These are phyloP conservation scores for Drosophila acutilabella DNA, from an alignment of 2,888 invertebrate genomes.

Conservation along the genomic window DNA sequence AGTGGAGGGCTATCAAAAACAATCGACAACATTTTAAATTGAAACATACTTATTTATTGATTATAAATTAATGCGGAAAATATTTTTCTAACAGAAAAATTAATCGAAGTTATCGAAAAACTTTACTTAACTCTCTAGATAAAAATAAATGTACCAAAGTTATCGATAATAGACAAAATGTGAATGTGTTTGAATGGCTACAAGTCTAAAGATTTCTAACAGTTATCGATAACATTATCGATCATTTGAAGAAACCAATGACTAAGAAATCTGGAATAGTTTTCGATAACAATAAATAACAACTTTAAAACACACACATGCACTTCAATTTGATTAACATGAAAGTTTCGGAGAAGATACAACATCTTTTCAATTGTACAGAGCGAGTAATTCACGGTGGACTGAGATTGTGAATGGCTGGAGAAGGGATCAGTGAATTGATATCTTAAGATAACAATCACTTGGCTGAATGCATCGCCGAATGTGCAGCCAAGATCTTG, in stretches of 20 bases:
- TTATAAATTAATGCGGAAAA: too few relatives aligned
- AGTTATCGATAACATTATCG: not conserved
- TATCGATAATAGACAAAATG: slow-evolving; percentile 3
- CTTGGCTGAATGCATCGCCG: slow-evolving; percentile 49
- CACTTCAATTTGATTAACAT: not conserved
- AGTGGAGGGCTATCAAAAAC: too few relatives aligned
- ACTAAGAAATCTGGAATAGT: not conserved
- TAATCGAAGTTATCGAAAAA: not conserved
- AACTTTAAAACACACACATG: too few relatives aligned
- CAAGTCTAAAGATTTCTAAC: too few relatives aligned
- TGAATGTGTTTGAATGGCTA: too few relatives aligned
- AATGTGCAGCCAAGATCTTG: slow-evolving; percentile 27
- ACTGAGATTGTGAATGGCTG: slow-evolving; percentile 1
- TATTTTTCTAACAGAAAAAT: too few relatives aligned
- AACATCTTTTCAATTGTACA: too few relatives aligned
- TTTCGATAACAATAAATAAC: too few relatives aligned
- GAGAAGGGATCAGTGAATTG: slow-evolving; percentile 29
- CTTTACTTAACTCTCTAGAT: not conserved
- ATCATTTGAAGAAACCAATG: not conserved
- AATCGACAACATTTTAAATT: too few relatives aligned
- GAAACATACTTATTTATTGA: too few relatives aligned
- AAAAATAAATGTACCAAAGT: not conserved
- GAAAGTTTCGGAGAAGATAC: not conserved
- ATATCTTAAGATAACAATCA: slow-evolving; percentile 55
- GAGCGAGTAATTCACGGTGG: not conserved